Evolutionary conservation across 2,797 vertebrate genomes (phyloP).

Genomic region (Pagetopsis macropterus): DNA sequence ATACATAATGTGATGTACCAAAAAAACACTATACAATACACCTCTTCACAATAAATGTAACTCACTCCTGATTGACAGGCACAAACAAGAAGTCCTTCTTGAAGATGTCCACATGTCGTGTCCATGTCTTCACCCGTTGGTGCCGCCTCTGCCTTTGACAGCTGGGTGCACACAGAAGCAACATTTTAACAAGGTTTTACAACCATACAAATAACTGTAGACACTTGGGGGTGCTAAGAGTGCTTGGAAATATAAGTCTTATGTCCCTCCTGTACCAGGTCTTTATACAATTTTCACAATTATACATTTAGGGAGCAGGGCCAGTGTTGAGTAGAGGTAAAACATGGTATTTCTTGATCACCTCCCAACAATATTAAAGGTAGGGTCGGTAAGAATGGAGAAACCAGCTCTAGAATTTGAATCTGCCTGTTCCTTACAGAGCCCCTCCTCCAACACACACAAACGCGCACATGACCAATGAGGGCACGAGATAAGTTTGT

Average conservation of each 20-base stretch:
- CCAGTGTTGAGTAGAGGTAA: too few species aligned
- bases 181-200: background rate
- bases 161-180: constrained; percentile 42
- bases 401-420: too few species aligned
- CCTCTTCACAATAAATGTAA: constrained; percentile 24
- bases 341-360: too few species aligned
- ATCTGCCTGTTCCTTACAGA: too few species aligned
- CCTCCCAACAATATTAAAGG: too few species aligned
- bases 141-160: constrained; percentile 90
- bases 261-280: background rate
- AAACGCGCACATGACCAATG: too few species aligned
- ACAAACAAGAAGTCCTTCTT: constrained; percentile 97
- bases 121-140: constrained; percentile 96
- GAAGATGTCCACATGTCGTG: constrained; percentile 96
- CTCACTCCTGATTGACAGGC: constrained; percentile 98
- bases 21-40: background rate
- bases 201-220: background rate
- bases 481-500: too few species aligned
- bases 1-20: background rate
- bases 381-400: too few species aligned
- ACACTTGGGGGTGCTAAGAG: background rate
- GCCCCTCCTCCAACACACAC: too few species aligned
- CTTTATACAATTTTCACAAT: too few species aligned
- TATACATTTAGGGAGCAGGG: too few species aligned
- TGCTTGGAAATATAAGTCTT: background rate